These are phyloP conservation scores for Tuta absoluta DNA, from an alignment of 2,888 invertebrate genomes.

Conservation along the genomic window DNA sequence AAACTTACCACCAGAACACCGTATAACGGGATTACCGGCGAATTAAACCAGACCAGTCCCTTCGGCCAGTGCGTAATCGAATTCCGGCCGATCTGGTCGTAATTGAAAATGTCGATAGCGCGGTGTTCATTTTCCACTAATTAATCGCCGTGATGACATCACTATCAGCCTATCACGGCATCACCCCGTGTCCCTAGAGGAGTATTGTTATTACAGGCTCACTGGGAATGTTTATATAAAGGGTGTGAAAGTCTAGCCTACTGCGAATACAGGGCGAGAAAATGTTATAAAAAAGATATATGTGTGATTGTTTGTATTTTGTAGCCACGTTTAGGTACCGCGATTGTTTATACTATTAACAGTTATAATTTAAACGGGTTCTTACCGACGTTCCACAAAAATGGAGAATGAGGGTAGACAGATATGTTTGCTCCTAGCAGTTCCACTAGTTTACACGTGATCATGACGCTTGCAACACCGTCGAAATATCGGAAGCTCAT, in stretches of 20 bases:
- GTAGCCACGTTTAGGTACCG: too few relatives aligned
- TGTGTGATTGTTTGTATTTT: too few relatives aligned
- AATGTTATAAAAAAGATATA: too few relatives aligned
- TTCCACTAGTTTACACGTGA: too few relatives aligned
- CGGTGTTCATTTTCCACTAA: conserved; percentile 79
- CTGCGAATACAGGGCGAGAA: too few relatives aligned
- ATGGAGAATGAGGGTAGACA: too few relatives aligned
- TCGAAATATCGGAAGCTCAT: too few relatives aligned
- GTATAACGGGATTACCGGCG: conserved; percentile 25
- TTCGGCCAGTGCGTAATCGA: conserved; percentile 62
- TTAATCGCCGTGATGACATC: conserved; percentile 77
- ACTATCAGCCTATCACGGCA: conserved; percentile 33
- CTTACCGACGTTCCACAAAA: too few relatives aligned
- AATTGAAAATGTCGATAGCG: conserved; percentile 77
- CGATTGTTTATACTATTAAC: too few relatives aligned
- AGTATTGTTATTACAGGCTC: conserved; percentile 41
- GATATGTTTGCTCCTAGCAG: too few relatives aligned
- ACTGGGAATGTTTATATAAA: not conserved
- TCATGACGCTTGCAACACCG: too few relatives aligned
- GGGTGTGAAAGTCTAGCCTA: not conserved
- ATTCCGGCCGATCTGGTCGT: conserved; percentile 63
- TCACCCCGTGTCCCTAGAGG: conserved; percentile 47
- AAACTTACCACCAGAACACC: conserved; percentile 10
- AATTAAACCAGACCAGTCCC: conserved; percentile 50
- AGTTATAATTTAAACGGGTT: too few relatives aligned